Percentiles rank a stretch among this genome's conserved stretches.
Conservation (phyloP, 2,113 vertebrate genomes). For the Thermophis baileyi region DNA sequence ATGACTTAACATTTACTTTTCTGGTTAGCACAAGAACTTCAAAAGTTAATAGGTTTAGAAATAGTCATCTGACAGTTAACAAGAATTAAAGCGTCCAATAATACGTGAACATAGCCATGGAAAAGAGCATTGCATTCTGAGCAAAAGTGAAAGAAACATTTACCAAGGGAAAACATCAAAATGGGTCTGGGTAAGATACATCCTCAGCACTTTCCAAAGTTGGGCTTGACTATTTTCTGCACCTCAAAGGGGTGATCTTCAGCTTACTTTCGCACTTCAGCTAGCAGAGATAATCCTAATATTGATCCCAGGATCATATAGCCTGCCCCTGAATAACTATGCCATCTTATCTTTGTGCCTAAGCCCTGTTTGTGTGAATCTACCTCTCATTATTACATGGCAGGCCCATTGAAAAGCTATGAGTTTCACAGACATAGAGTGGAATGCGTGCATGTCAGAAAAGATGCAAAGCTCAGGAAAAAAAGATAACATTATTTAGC, state of each 20-base stretch:
- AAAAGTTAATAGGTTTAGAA: background rate
- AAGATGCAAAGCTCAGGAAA: background rate
- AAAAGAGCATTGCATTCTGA: background rate
- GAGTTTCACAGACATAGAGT: slow-evolving; percentile 45
- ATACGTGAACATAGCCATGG: background rate
- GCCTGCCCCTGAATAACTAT: background rate
- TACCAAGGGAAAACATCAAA: background rate
- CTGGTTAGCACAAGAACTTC: background rate
- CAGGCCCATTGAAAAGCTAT: slow-evolving; percentile 19
- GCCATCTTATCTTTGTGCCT: background rate
- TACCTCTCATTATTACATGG: background rate
- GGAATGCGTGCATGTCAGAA: background rate
- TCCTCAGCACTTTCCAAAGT: background rate
- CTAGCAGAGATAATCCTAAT: background rate
- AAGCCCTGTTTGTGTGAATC: background rate
- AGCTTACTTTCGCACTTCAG: background rate
- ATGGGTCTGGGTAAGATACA: background rate
- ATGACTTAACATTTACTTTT: background rate
- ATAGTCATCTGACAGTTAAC: background rate
- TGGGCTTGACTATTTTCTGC: background rate
- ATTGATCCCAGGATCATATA: background rate
- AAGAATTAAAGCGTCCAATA: background rate
- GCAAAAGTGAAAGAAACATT: background rate
- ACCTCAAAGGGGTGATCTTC: background rate
- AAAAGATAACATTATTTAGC: background rate